These are phyloP conservation scores for Chydorus sphaericus DNA, from an alignment of 2,888 invertebrate genomes.

Conservation along the genomic window DNA sequence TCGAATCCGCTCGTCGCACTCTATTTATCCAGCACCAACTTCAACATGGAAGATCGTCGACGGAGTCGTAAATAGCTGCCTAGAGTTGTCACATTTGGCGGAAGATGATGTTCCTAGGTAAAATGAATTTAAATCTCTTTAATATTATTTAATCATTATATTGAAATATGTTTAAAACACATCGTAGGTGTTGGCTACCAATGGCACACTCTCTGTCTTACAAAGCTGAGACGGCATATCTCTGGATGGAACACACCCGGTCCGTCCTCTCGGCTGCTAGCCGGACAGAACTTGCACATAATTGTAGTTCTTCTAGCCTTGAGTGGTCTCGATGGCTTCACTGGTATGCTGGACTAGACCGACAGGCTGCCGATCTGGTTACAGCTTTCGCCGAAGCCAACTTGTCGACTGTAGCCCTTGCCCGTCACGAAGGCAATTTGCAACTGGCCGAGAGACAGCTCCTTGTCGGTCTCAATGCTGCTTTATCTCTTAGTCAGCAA, in stretches of 20 bases:
- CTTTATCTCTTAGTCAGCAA: background rate
- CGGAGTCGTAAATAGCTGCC: background rate
- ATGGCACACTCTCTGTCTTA: background rate
- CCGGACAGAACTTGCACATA: background rate
- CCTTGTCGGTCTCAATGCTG: background rate
- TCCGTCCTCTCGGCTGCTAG: background rate
- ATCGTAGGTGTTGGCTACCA: background rate
- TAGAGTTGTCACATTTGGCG: background rate
- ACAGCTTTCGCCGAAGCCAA: background rate
- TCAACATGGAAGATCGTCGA: background rate
- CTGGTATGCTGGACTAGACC: conserved; percentile 3
- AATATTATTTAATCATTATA: no score
- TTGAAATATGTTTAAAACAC: no score
- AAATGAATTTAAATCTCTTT: no score
- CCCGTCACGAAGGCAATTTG: background rate
- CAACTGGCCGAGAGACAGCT: conserved; percentile 5
- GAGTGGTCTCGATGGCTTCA: conserved; percentile 7
- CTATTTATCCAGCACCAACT: background rate
- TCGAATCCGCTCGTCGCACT: background rate
- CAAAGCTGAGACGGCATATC: background rate
- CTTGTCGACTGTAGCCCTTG: background rate
- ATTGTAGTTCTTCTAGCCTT: background rate
- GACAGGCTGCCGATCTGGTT: background rate
- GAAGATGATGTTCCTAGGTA: no score
- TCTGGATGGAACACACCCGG: background rate